Evolutionary conservation across 2,113 vertebrate genomes (phyloP), one percentile per base, ranked within the genome.

Genomic region (Cyprinodon tularosa): DNA sequence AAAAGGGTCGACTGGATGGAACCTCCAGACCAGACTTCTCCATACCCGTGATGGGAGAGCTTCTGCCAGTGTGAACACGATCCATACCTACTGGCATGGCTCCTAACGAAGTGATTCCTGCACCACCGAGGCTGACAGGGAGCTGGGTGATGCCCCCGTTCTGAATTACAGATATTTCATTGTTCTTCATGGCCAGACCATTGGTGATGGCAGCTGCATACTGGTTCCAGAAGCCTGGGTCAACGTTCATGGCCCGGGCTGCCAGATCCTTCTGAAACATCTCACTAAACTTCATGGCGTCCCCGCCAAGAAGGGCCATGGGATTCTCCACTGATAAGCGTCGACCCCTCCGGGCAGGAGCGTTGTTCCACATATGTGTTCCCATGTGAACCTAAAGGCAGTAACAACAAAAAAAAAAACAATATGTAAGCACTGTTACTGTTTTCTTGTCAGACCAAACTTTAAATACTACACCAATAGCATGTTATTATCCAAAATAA

Each of bases 291-390:
- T 99, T 99, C 85, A 99, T 95, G 10, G 98, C 96, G 0, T 99
- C 98, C 0, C 98, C 96, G 0, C 98, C 97, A 0, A 99, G 93
- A 90, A 99, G 92, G 61, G 98, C 97, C 97, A 99, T 97, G 72
- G 98, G 98, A 88, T 99, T 99, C 89, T 99, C 98, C 82, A 99
- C 97, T 0, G 97, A 99, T 39, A 99, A 95, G 36, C 98, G 96
- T 44, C 98, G 96, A 73, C 98, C 98, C 0, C 98, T 95, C n/a
- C 98, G 94, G 3, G 98, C 98, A 0, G 98, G 98, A 37, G 98
- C 97, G 0, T 99, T 99, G 94, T 99, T 99, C 98, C 98, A 99
- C 98, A 99, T 98, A 91, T 99, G 98, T 7, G 98, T 99, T 75
- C 98, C 98, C 98, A 99, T 99, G 92, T 99, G 98, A 83, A 99